Evolutionary conservation across 2,113 vertebrate species (phyloP).

Genomic region (Hippocampus guttulatus): DNA sequence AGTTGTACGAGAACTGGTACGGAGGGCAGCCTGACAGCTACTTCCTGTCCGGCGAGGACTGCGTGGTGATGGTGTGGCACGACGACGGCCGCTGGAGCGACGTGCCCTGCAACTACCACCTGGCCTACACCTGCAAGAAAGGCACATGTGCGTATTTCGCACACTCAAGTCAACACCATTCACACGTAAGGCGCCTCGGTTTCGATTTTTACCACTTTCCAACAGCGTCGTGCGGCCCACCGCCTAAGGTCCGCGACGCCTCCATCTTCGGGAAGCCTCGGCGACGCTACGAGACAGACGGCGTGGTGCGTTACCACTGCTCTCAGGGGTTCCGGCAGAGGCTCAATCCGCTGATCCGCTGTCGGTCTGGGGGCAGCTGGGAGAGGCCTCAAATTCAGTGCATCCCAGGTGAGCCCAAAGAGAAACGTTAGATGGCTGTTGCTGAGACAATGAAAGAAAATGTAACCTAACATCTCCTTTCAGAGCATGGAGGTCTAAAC

Average conservation of each 20-base stretch:
- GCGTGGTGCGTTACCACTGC: slow-evolving; percentile 80
- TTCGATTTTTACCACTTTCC: not conserved
- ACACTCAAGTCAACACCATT: not conserved
- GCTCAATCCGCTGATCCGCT: slow-evolving; percentile 79
- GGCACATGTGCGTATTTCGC: slow-evolving; percentile 65
- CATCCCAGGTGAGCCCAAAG: slow-evolving; percentile 72
- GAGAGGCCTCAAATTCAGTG: slow-evolving; percentile 81
- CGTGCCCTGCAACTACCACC: slow-evolving; percentile 95
- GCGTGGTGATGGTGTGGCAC: slow-evolving; percentile 94
- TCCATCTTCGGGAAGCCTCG: slow-evolving; percentile 76
- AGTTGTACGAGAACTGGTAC: slow-evolving; percentile 98
- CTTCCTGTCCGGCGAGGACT: slow-evolving; percentile 93
- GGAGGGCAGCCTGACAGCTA: slow-evolving; percentile 93
- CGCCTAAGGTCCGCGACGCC: slow-evolving; percentile 76
- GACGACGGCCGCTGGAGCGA: slow-evolving; percentile 92
- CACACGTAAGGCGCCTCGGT: not conserved
- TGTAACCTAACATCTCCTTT: slow-evolving; percentile 2
- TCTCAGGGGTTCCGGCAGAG: slow-evolving; percentile 75
- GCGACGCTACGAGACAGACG: slow-evolving; percentile 76
- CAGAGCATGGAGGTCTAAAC: slow-evolving; percentile 35
- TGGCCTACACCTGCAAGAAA: slow-evolving; percentile 96
- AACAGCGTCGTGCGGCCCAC: slow-evolving; percentile 78
- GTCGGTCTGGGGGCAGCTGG: slow-evolving; percentile 81
- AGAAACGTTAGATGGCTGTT: not conserved
- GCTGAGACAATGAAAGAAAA: not conserved